Percentiles rank a stretch among this genome's conserved stretches.
phyloP scores from a whole-genome alignment of 2,888 invertebrate species.

The Eristalis pertinax region DNA sequence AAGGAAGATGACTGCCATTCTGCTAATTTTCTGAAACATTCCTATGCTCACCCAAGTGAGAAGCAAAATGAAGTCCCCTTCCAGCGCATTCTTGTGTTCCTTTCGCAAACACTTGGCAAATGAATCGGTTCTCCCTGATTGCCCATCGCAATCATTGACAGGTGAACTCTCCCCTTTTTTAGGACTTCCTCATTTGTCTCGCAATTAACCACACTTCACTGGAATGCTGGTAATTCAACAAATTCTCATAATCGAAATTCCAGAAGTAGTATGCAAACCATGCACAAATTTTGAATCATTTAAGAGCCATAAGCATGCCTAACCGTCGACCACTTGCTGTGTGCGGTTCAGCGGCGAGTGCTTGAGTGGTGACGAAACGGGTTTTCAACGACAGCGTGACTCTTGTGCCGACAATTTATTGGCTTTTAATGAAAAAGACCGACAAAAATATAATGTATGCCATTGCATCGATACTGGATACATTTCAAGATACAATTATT shows the following conservation, averaged over 20 bases:
- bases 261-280: not conserved
- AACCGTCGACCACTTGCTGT: not conserved
- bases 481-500: conserved; percentile 25
- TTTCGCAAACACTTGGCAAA: too few species aligned
- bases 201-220: too few species aligned
- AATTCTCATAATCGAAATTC: conserved; percentile 13
- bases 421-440: conserved; percentile 40
- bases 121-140: not conserved
- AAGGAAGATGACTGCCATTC: too few species aligned
- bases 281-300: conserved; percentile 28
- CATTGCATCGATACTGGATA: conserved; percentile 38
- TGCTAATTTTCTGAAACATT: too few species aligned
- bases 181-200: not conserved
- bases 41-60: too few species aligned
- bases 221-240: not conserved
- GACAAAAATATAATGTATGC: conserved; percentile 35
- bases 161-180: not conserved
- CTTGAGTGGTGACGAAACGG: not conserved
- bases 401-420: conserved; percentile 36
- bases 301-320: conserved; percentile 16
- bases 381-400: conserved; percentile 5
- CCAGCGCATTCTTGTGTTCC: too few species aligned
- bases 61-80: too few species aligned
- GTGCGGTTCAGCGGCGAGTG: not conserved
- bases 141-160: not conserved